Base-by-base conservation (phyloP, 2,113 vertebrate genomes). In the Collichthys lucidus region DNA sequence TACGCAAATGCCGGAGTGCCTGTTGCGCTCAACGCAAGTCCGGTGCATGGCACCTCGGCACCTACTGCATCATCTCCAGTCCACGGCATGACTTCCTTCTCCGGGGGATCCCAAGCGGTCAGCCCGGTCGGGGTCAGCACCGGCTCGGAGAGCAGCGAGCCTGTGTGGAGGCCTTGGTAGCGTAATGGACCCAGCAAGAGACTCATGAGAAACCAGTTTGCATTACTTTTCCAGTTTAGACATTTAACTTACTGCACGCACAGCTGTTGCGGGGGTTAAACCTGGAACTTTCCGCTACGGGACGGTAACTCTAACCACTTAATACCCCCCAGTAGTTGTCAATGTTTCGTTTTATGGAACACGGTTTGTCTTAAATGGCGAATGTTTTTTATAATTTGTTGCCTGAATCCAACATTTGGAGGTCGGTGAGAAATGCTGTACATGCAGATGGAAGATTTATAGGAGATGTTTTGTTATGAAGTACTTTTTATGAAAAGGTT, bases 121-220 rank as follows among this genome's bases (percentile, higher is more conserved):
- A 97, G 96, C 42, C 95, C 96, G 0, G 70, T 95, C 0, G 94
- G 90, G 5, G 92, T 95, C 19, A 95, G 94, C 89, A 90, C 89
- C 0, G 94, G 95, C 4, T 85, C 91, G 4, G 97, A 98, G 79
- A 93, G 94, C 91, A 93, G 72, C 0, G 97, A 97, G 81, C 95
- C 96, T 0, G 97, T 98, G 50, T 98, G 97, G 97, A 93, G 97
- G 77, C 97, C 97, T 0, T 98, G 97, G 97, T 98, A 96, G 95
- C 89, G 59, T 11, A 17, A 68, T 9, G 35, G 62, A 50, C n/a
- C 31, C 6, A 40, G 35, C 35, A 9, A 75, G 67, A 87, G 70
- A 86, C 74, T 82, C 57, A 3, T 1, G 29, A 65, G 46, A 86
- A 85, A 70, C 4, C 67, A 81, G 77, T 82, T 84, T 83, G 86